Evolutionary conservation across 2,888 invertebrate species (phyloP), one percentile per base, ranked within the genome.

Genomic region (Drosophila sordidula): DNA sequence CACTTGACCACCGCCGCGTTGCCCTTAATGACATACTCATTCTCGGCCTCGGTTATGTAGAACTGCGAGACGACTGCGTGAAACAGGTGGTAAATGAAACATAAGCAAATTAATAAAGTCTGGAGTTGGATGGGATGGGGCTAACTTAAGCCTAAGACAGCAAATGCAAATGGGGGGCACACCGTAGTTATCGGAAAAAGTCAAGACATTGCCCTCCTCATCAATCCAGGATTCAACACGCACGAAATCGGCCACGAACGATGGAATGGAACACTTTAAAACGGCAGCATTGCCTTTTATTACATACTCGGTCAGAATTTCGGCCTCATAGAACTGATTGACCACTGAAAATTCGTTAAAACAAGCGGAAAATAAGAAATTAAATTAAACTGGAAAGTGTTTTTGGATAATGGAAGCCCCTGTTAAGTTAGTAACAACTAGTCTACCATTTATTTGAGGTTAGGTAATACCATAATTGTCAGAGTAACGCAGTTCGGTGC

Each of bases 1-100:
- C 98, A 98, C 93, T 96, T 97, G 93, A 98, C 95, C 89, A 98
- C 96, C 67, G 97, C 98, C 75, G 97, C 95, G 93, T 97, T 97
- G 80, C 97, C 97, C 90, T 96, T 95, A 92, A 97, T 98, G 80
- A 97, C 97, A 94, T 97, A 98, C 92, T 97, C 97, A 93, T 98
- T 97, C 94, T 97, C 97, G 90, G 97, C 96, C 93, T 97, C 97
- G 87, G 97, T 96, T 93, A 96, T 95, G 94, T 96, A 97, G 93
- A 95, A 95, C 94, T 97, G 97, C 90, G 96, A 95, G 90, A 97
- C 97, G 93, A 97, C 97, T 97, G 66, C 42, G 46, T 45, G 54
- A 54, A 57, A 65, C 36, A 63, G 46, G 41, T 63, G 36, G 47
- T 12, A 73, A 77, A 73, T 41, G 51, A 73, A 73, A 75, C 39